Conservation (phyloP, 2,797 vertebrate genomes). For the Parauchenoglanis punctatus region DNA sequence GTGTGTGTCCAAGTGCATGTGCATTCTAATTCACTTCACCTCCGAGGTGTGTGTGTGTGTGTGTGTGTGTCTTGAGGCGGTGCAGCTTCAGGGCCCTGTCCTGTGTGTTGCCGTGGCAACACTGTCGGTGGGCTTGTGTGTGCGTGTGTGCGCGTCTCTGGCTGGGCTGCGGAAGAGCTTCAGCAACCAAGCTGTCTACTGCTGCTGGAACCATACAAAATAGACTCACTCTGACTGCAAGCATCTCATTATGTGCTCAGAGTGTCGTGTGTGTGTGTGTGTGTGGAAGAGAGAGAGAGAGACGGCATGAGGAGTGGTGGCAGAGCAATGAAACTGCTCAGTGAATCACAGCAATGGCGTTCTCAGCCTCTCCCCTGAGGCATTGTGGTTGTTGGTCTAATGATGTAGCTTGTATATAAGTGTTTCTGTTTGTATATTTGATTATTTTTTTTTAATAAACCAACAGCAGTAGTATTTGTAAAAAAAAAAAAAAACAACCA, state of each 20-base stretch:
- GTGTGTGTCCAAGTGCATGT: slow-evolving; percentile 12
- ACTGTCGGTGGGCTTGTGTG: slow-evolving; percentile 44
- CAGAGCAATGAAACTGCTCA: slow-evolving; percentile 36
- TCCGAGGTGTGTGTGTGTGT: slow-evolving; percentile 9
- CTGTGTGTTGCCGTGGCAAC: slow-evolving; percentile 57
- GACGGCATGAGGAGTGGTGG: slow-evolving; percentile 22
- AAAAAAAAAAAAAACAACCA: background rate
- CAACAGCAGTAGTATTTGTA: slow-evolving; percentile 20
- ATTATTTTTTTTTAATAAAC: slow-evolving; percentile 19
- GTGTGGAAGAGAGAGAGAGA: background rate
- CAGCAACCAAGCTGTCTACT: slow-evolving; percentile 44
- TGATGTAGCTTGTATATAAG: slow-evolving; percentile 20
- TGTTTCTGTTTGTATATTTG: slow-evolving; percentile 27
- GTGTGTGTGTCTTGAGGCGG: slow-evolving; percentile 41
- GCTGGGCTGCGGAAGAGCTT: slow-evolving; percentile 41
- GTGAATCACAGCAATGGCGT: slow-evolving; percentile 44
- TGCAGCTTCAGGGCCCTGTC: slow-evolving; percentile 54
- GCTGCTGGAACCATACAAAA: slow-evolving; percentile 41
- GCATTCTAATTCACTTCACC: slow-evolving; percentile 24
- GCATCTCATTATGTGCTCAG: slow-evolving; percentile 35
- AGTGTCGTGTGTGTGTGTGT: slow-evolving; percentile 19
- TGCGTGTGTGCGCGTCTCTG: slow-evolving; percentile 45
- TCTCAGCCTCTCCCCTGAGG: slow-evolving; percentile 40
- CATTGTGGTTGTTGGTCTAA: slow-evolving; percentile 30
- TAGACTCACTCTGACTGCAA: slow-evolving; percentile 41